These are phyloP conservation scores for Vireo altiloquus DNA, from an alignment of 2,113 vertebrate genomes.

Conservation along the genomic window DNA sequence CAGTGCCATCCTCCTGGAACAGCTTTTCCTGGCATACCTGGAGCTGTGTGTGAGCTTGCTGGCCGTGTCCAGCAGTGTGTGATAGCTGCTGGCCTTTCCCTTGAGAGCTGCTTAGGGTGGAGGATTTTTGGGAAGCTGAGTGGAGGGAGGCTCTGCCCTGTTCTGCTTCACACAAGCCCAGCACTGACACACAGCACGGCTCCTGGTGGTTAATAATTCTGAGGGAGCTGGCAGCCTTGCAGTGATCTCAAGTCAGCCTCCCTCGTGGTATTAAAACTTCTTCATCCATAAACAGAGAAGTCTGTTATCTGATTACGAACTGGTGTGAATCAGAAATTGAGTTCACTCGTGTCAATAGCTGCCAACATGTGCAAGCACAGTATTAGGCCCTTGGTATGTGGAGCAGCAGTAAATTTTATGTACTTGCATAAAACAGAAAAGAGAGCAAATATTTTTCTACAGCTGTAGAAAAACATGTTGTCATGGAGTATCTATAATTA, in stretches of 20 bases:
- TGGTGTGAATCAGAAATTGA: not conserved
- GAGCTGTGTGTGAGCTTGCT: not conserved
- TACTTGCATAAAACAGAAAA: not conserved
- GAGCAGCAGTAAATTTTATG: not conserved
- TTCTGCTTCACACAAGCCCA: not conserved
- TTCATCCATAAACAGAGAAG: not conserved
- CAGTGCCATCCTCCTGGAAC: not conserved
- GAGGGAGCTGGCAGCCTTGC: not conserved
- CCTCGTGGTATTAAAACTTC: not conserved
- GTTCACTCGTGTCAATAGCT: not conserved
- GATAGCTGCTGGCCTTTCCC: not conserved
- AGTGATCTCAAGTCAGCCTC: not conserved
- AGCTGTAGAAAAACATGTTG: not conserved
- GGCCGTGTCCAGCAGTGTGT: rapidly evolving
- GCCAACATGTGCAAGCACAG: not conserved
- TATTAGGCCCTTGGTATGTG: not conserved
- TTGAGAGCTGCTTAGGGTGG: not conserved
- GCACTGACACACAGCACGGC: rapidly evolving
- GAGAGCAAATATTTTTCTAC: not conserved
- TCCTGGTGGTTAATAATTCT: not conserved
- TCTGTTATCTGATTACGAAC: not conserved
- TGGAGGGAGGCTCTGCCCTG: not conserved
- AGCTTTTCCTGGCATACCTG: not conserved
- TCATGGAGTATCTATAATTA: not conserved
- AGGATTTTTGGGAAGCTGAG: not conserved